These are phyloP conservation scores for Tetramorium parvispinum DNA, from an alignment of 1,140 invertebrate species.

Conservation along the genomic window DNA sequence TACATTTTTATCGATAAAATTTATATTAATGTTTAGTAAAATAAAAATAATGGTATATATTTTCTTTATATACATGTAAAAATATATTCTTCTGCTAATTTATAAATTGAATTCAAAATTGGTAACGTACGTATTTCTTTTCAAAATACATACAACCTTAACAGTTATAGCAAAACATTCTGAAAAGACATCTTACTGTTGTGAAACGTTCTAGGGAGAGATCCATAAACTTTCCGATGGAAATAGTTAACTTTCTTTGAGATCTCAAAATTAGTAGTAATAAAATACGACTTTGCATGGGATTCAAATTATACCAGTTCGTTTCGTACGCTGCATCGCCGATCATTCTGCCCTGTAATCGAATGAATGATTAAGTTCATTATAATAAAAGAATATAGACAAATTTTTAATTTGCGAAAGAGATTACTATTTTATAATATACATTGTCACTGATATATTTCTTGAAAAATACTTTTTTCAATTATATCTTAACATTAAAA, in stretches of 20 bases:
- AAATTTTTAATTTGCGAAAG: background rate
- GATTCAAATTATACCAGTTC: constrained; percentile 51
- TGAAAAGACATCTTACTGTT: constrained; percentile 43
- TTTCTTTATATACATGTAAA: background rate
- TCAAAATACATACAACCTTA: background rate
- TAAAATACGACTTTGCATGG: constrained; percentile 30
- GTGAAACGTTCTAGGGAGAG: constrained; percentile 57
- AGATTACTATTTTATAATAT: background rate
- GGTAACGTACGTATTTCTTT: background rate
- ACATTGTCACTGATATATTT: background rate
- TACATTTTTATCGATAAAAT: background rate
- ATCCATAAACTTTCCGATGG: constrained; percentile 59
- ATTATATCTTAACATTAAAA: background rate
- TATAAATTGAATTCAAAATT: constrained; percentile 7
- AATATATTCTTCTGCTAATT: background rate
- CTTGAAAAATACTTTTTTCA: background rate
- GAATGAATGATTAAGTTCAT: background rate
- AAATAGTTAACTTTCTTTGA: constrained; percentile 54
- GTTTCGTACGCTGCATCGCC: constrained; percentile 46
- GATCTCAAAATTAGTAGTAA: constrained; percentile 57
- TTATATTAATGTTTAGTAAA: background rate
- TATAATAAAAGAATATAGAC: background rate
- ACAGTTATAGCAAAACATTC: background rate
- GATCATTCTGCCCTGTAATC: constrained; percentile 52
- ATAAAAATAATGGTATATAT: background rate